Base-by-base conservation (phyloP, 2,113 vertebrate genomes). In the Variabilichromis moorii region DNA sequence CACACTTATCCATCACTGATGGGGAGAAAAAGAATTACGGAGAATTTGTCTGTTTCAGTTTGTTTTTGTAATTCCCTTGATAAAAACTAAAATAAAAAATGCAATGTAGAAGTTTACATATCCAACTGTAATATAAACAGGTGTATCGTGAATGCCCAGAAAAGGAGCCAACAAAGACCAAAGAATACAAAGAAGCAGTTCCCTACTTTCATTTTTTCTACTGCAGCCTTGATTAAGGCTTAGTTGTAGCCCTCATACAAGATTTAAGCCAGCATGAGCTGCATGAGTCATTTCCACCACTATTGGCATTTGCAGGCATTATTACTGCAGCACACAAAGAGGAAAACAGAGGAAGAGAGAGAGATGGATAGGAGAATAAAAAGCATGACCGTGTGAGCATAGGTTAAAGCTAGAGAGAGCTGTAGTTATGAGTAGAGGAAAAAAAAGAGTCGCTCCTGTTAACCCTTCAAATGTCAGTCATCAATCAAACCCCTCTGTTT, bases 391-490 rank as follows among this genome's bases (percentile, higher is more conserved):
- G 40, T 33, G 13, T 63, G 26, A 87, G 78, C 79, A 71, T 26
- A 76, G 84, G 80, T 80, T 81, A 91, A 91, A 89, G 90, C 61
- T 40, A 82, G 59, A 47, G 57, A 82, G 86, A 81, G 81, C 73
- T 81, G 85, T 8, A 47, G 63, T 89, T 85, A 86, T 80, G 80
- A 85, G 87, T 84, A 91, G 57, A 84, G 51, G 59, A 86, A 89
- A 53, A 42, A 78, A 53, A 76, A 66, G 84, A 21, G 33, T 81
- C 2, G 50, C 68, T 66, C 55, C 21, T 28, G 37, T 88, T 90
- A 87, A 92, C 91, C 89, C 84, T 82, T 84, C 17, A 94, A 95
- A 93, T 93, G 89, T 91, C 89, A 92, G 81, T 93, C 89, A 88
- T 94, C 82, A 87, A 92, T 94, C 89, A 92, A 86, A 84, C 79